Percentiles rank a stretch among this genome's conserved stretches.
phyloP scores from a whole-genome alignment of 2,797 vertebrate species.

The Anableps anableps region DNA sequence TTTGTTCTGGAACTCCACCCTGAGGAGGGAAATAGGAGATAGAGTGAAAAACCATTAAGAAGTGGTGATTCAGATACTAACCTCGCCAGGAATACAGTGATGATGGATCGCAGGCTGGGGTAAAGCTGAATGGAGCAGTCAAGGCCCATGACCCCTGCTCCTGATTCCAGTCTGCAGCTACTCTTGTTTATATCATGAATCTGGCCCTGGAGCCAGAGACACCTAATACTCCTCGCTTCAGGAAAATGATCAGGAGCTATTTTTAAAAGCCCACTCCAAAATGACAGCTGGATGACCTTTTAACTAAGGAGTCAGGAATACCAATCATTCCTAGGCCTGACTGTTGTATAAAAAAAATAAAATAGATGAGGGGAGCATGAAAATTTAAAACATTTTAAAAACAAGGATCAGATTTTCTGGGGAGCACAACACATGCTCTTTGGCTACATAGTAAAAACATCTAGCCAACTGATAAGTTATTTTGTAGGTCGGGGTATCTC shows the following conservation, averaged over 20 bases:
- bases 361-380: background rate
- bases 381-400: background rate
- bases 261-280: conserved; percentile 56
- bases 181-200: conserved; percentile 11
- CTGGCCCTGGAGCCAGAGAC: conserved; percentile 25
- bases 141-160: conserved; percentile 40
- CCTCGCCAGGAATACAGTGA: background rate
- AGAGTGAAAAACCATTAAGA: conserved; percentile 10
- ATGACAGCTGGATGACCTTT: conserved; percentile 62
- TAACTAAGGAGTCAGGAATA: conserved; percentile 39
- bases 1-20: conserved; percentile 99
- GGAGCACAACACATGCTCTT: background rate
- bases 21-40: conserved; percentile 53
- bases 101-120: conserved; percentile 1
- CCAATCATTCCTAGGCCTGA: conserved; percentile 27
- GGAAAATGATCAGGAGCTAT: conserved; percentile 66
- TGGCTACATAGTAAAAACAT: background rate
- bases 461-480: background rate
- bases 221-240: conserved; percentile 47
- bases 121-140: conserved; percentile 25
- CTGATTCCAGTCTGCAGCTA: conserved; percentile 46
- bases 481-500: background rate
- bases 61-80: conserved; percentile 2
- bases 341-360: conserved; percentile 2
- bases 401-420: background rate